These are phyloP conservation scores for Plebejus melissa DNA, from an alignment of 2,888 invertebrate species.

Conservation along the genomic window DNA sequence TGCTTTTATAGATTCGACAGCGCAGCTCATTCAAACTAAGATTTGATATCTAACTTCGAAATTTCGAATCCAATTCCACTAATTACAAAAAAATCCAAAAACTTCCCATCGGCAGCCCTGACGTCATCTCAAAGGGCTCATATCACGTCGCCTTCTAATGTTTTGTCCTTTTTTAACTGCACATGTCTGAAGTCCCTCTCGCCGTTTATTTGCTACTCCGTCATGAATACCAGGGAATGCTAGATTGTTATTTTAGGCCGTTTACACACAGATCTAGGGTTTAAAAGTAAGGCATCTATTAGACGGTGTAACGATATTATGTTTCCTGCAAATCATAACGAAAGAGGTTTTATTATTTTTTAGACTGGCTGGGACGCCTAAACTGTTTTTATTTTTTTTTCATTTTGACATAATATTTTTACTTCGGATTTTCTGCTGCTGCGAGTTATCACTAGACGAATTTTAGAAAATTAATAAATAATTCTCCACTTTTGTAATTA, in stretches of 20 bases:
- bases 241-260: constrained; percentile 32
- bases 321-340: no score
- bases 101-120: background rate
- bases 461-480: no score
- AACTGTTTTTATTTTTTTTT: no score
- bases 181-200: constrained; percentile 38
- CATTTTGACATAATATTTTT: no score
- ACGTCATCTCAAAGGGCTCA: constrained; percentile 34
- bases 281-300: background rate
- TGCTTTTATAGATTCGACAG: no score
- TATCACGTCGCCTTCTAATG: constrained; percentile 33
- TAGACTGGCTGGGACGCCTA: no score
- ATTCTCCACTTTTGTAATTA: no score
- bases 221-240: constrained; percentile 35
- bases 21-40: background rate
- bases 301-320: no score
- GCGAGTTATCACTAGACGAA: no score
- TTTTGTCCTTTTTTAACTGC: constrained; percentile 36
- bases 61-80: background rate
- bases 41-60: background rate
- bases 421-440: no score
- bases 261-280: constrained; percentile 23
- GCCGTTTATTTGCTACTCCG: constrained; percentile 37
- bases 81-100: background rate
- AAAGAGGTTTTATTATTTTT: no score